Conservation (phyloP, 2,888 invertebrate genomes). For the Elysia crispata region DNA sequence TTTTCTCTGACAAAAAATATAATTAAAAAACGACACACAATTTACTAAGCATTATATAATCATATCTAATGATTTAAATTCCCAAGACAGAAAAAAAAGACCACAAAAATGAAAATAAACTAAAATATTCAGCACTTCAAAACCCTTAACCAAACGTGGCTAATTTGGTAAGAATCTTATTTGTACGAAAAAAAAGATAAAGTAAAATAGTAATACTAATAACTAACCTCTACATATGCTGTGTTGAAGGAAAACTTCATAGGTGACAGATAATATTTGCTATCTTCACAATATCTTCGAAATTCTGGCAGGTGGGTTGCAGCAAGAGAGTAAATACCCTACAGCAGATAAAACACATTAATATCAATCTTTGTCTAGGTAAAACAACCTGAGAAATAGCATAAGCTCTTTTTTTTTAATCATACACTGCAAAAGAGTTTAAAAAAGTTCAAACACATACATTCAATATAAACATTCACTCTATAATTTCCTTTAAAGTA, state of each 20-base stretch:
- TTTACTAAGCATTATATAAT: no score
- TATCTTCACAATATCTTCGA: constrained; percentile 66
- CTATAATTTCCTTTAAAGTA: no score
- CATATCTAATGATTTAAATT: no score
- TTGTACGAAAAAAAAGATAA: no score
- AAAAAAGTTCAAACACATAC: not conserved
- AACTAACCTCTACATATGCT: constrained; percentile 68
- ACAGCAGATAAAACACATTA: constrained; percentile 34
- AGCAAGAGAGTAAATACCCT: constrained; percentile 64
- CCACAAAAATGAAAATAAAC: no score
- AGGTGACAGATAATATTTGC: constrained; percentile 69
- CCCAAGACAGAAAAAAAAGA: no score
- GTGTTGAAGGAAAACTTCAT: constrained; percentile 68
- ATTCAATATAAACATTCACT: not conserved
- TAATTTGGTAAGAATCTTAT: no score
- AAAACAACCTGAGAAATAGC: not conserved
- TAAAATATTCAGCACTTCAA: not conserved
- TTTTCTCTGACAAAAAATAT: no score
- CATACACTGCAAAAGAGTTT: not conserved
- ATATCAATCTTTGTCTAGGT: not conserved
- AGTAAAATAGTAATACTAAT: no score
- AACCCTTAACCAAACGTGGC: not conserved
- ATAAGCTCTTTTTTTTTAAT: not conserved
- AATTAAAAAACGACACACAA: no score
- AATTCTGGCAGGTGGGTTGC: constrained; percentile 62